Conservation (phyloP, 2,113 vertebrate species). For the Hippocampus zosterae region DNA sequence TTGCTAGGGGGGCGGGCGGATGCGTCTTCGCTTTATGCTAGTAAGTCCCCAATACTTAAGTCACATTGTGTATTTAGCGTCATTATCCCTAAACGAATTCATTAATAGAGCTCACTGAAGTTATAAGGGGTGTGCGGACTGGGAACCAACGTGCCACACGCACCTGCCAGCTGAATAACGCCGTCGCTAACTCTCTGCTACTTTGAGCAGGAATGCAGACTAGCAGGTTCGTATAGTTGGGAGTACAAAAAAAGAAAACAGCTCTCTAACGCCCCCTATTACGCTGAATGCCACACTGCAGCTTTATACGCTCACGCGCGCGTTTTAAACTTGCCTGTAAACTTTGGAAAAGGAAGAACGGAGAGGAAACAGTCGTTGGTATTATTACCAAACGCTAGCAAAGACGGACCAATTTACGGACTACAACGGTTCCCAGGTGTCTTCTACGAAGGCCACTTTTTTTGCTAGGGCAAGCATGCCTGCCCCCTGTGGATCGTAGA, state of each 20-base stretch:
- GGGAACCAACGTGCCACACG: conserved; percentile 36
- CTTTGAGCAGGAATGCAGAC: conserved; percentile 51
- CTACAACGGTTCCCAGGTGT: not conserved
- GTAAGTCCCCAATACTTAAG: not conserved
- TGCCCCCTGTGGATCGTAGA: not conserved
- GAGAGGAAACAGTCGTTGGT: not conserved
- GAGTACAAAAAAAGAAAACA: conserved; percentile 5
- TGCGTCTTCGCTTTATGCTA: not conserved
- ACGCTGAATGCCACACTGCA: not conserved
- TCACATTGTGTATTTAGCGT: no score
- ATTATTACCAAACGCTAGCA: not conserved
- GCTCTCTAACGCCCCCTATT: conserved; percentile 38
- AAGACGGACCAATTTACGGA: not conserved
- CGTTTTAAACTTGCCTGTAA: not conserved
- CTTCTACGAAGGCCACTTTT: not conserved
- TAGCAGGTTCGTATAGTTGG: conserved; percentile 41
- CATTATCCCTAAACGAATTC: not conserved
- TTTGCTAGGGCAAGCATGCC: not conserved
- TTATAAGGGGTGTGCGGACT: not conserved
- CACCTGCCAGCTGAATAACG: conserved; percentile 54
- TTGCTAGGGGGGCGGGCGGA: not conserved
- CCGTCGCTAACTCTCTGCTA: conserved; percentile 7
- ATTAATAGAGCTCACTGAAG: not conserved
- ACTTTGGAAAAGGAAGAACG: not conserved
- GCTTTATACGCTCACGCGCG: not conserved